A percentile compares a stretch with the other conserved stretches of the same genome.
phyloP scores from a whole-genome alignment of 2,888 invertebrate genomes.

The Parthenolecanium corni region DNA sequence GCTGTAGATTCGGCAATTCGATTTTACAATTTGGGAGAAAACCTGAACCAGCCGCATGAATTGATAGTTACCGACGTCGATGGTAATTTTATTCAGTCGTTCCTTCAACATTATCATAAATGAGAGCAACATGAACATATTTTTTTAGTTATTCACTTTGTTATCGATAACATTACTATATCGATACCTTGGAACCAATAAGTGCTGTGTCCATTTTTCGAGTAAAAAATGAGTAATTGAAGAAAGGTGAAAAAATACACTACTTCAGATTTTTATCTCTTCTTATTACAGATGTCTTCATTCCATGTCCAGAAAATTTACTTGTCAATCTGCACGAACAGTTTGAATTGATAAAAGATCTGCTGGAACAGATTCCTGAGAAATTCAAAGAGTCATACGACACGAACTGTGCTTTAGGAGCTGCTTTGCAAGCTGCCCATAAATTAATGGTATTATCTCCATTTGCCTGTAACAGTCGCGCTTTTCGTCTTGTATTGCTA shows the following conservation, averaged over 20 bases:
- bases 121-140: no score
- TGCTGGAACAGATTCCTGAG: slow-evolving; percentile 64
- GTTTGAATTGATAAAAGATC: slow-evolving; percentile 60
- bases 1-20: slow-evolving; percentile 85
- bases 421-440: slow-evolving; percentile 82
- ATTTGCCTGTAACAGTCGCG: no score
- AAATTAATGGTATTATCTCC: slow-evolving; percentile 86
- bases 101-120: no score
- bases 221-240: no score
- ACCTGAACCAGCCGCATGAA: slow-evolving; percentile 70
- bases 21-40: slow-evolving; percentile 81
- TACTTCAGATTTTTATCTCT: no score
- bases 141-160: no score
- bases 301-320: slow-evolving; percentile 86
- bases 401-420: slow-evolving; percentile 76
- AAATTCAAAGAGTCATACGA: slow-evolving; percentile 56
- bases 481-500: slow-evolving; percentile 30
- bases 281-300: slow-evolving; percentile 72
- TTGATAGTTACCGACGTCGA: slow-evolving; percentile 87
- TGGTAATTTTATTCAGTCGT: slow-evolving; percentile 48
- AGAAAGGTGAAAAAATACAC: no score
- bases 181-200: no score
- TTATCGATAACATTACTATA: no score
- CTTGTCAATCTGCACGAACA: slow-evolving; percentile 83
- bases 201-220: no score